Conservation (phyloP, 2,113 vertebrate genomes). For the Stegostoma tigrinum region DNA sequence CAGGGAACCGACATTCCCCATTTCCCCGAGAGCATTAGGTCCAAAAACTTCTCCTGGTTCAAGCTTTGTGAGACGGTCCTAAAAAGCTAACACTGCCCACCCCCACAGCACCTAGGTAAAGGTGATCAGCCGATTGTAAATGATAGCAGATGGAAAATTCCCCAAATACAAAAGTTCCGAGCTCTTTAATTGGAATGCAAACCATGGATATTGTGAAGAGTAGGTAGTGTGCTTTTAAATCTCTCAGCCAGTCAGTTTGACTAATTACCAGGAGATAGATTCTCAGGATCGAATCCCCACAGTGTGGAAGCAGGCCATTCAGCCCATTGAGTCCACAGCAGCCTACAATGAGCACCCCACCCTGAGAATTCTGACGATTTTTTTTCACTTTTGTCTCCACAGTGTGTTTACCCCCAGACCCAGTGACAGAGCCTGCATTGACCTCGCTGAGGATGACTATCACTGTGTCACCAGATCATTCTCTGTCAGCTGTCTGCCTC, state of each 20-base stretch:
- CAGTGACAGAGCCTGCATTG: not conserved
- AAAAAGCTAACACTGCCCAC: not conserved
- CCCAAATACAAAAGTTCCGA: not conserved
- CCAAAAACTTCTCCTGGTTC: not conserved
- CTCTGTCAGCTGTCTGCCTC: not conserved
- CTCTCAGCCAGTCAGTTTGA: too few relatives aligned
- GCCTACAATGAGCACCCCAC: too few relatives aligned
- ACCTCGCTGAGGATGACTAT: not conserved
- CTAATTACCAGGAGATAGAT: too few relatives aligned
- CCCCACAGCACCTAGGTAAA: not conserved
- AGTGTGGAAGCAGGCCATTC: too few relatives aligned
- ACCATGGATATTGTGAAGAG: not conserved
- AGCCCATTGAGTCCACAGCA: too few relatives aligned
- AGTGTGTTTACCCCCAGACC: not conserved
- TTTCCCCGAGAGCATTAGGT: too few relatives aligned
- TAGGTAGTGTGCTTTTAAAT: not conserved
- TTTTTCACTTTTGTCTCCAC: not conserved
- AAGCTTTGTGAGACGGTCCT: not conserved
- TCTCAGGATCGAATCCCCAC: too few relatives aligned
- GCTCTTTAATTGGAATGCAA: not conserved
- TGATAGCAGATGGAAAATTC: not conserved
- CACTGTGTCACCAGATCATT: not conserved
- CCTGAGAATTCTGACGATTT: too few relatives aligned
- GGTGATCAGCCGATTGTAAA: not conserved
- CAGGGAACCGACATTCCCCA: not conserved